Percentiles rank a stretch among this genome's conserved stretches.
These are phyloP conservation scores for Ceuthmochares aereus DNA, from an alignment of 2,113 vertebrate genomes.

Conservation along the genomic window DNA sequence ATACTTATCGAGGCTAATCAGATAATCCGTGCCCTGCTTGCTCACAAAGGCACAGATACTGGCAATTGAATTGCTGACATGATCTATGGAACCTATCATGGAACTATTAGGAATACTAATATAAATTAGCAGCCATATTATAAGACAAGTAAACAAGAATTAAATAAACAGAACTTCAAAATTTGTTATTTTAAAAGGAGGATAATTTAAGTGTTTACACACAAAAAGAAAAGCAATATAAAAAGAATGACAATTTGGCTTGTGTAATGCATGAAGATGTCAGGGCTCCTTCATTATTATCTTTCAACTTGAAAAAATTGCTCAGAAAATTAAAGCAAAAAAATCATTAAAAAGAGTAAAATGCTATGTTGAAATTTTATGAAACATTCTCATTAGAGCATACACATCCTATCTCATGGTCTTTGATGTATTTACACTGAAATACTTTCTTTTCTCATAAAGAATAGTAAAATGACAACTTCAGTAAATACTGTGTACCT, in stretches of 20 bases:
- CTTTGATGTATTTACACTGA: not conserved
- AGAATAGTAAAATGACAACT: not conserved
- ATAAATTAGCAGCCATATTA: not conserved
- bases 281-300: not conserved
- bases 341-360: not conserved
- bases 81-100: not conserved
- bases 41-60: not conserved
- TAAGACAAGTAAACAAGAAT: not conserved
- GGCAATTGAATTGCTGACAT: not conserved
- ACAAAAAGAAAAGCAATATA: not conserved
- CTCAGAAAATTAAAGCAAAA: not conserved
- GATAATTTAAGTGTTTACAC: not conserved
- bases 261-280: not conserved
- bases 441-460: not conserved
- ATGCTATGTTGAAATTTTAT: not conserved
- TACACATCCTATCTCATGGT: not conserved
- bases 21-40: not conserved
- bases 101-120: not conserved
- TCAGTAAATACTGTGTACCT: not conserved
- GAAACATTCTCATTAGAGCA: not conserved
- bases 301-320: not conserved
- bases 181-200: not conserved
- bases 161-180: not conserved
- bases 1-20: not conserved
- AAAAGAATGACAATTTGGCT: not conserved